These are phyloP conservation scores for Belgica antarctica DNA, from an alignment of 2,888 invertebrate species.

Conservation along the genomic window DNA sequence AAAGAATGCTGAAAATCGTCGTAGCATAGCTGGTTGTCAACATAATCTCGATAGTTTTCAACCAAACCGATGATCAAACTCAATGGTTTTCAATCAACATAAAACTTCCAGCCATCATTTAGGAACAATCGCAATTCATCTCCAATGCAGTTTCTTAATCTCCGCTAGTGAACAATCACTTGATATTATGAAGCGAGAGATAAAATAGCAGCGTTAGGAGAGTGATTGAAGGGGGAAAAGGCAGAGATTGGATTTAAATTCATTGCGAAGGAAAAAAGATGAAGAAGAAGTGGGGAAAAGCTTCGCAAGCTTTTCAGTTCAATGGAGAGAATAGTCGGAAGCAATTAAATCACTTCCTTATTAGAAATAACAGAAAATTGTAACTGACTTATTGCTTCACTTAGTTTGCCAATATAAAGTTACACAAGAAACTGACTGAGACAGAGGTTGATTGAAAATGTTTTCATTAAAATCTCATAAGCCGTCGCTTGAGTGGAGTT, in stretches of 20 bases:
- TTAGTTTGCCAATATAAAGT: conserved; percentile 13
- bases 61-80: no score
- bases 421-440: background rate
- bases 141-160: no score
- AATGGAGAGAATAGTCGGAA: conserved; percentile 41
- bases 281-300: background rate
- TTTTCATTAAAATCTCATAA: background rate
- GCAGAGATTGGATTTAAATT: background rate
- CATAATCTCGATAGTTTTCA: no score
- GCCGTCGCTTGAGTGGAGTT: conserved; percentile 47
- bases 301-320: background rate
- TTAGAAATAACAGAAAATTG: conserved; percentile 36
- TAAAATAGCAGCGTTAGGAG: background rate
- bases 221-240: conserved; percentile 17
- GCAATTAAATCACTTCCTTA: conserved; percentile 44
- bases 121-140: no score
- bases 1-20: no score
- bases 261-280: background rate
- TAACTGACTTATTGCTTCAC: conserved; percentile 41
- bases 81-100: no score
- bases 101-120: no score
- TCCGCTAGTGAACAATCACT: background rate
- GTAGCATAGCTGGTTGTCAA: no score
- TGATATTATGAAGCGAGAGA: background rate
- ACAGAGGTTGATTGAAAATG: background rate